Conservation (phyloP, 2,888 invertebrate genomes). For the Drosophila mimica region DNA sequence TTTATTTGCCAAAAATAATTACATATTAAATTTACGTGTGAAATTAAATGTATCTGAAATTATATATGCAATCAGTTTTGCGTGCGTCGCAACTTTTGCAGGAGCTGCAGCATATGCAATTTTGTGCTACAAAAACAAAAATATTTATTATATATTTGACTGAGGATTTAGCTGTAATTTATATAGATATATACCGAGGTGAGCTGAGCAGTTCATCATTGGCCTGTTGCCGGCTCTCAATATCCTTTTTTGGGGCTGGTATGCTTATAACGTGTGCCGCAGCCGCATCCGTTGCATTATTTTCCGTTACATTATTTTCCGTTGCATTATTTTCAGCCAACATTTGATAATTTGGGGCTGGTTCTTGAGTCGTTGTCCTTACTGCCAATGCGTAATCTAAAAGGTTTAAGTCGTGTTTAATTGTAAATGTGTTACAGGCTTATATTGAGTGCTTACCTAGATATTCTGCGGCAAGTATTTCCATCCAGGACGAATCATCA, state of each 20-base stretch:
- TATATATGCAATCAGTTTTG: slow-evolving; percentile 21
- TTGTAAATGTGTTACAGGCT: not conserved
- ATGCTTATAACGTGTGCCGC: slow-evolving; percentile 38
- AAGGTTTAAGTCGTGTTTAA: not conserved
- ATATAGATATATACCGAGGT: slow-evolving; percentile 47
- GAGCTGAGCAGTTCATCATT: slow-evolving; percentile 30
- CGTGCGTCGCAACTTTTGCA: slow-evolving; percentile 59
- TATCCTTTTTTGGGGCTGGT: slow-evolving; percentile 58
- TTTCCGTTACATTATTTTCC: slow-evolving; percentile 14
- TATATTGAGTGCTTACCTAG: slow-evolving; percentile 41
- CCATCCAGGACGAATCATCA: slow-evolving; percentile 49
- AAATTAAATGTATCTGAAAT: not conserved
- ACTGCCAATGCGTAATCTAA: slow-evolving; percentile 49
- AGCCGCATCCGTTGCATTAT: slow-evolving; percentile 21
- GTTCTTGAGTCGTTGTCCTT: slow-evolving; percentile 27
- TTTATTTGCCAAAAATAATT: not conserved
- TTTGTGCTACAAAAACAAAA: slow-evolving; percentile 41
- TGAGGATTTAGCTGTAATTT: not conserved
- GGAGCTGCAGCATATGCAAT: slow-evolving; percentile 62
- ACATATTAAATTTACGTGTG: slow-evolving; percentile 1
- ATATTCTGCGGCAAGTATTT: slow-evolving; percentile 56
- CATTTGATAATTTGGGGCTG: slow-evolving; percentile 35
- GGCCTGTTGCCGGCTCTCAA: slow-evolving; percentile 65
- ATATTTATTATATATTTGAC: not conserved
- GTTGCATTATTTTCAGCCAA: slow-evolving; percentile 22